Evolutionary conservation across 1,140 invertebrate genomes (phyloP).

Genomic region (Trachymyrmex cornetzi): DNA sequence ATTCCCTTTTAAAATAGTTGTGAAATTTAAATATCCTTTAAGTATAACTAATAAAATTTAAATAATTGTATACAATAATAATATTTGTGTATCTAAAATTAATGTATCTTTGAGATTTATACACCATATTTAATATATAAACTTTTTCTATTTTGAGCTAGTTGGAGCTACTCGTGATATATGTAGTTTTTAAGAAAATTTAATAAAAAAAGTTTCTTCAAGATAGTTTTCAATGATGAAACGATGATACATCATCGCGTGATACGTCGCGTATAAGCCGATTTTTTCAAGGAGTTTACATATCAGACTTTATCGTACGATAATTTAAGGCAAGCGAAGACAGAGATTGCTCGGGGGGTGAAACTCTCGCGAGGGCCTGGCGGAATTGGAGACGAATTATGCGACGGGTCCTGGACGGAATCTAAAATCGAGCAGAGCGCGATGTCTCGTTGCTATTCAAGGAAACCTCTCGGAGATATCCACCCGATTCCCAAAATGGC

Average conservation of each 20-base stretch:
- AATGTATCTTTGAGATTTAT: background rate
- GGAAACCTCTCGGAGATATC: slow-evolving; percentile 68
- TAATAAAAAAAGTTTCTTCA: slow-evolving; percentile 5
- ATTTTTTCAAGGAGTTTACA: slow-evolving; percentile 16
- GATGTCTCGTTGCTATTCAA: slow-evolving; percentile 75
- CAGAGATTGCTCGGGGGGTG: slow-evolving; percentile 54
- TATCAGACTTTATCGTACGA: slow-evolving; percentile 59
- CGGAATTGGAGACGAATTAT: slow-evolving; percentile 66
- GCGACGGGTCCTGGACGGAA: slow-evolving; percentile 69
- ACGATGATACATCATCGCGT: slow-evolving; percentile 18
- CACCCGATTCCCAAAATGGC: slow-evolving; percentile 35
- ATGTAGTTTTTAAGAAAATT: background rate
- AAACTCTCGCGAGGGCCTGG: slow-evolving; percentile 52
- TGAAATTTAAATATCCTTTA: background rate
- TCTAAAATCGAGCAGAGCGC: slow-evolving; percentile 73
- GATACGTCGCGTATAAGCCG: slow-evolving; percentile 35
- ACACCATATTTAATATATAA: background rate
- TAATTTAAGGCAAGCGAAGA: slow-evolving; percentile 66
- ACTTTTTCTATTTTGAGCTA: background rate
- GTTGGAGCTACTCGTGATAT: background rate
- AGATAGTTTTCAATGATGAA: slow-evolving; percentile 10
- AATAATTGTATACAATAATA: background rate
- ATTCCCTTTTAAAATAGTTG: background rate
- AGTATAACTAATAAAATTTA: background rate
- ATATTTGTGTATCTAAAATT: background rate